Evolutionary conservation across 2,888 invertebrate species (phyloP), one percentile per base, ranked within the genome.

Genomic region (Epinotia ramella): DNA sequence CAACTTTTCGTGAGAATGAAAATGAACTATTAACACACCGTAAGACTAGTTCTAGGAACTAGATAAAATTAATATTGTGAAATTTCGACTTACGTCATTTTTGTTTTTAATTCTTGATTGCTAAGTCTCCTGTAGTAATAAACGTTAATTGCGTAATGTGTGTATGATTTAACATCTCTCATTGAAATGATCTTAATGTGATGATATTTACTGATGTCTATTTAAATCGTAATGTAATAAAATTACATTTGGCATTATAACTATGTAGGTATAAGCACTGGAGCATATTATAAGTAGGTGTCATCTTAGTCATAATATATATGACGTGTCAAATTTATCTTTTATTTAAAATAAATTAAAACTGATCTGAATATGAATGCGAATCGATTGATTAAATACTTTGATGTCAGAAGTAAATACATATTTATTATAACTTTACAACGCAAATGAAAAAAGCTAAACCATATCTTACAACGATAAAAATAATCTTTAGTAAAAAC

Each of bases 21-120:
- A 3, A n/a, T n/a, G 4, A 5, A 5, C 12, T 1, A 12, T 2
- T 53, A 53, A 53, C 53, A 7, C 53, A n/a, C 53, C 6, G 6
- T 6, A 2, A n/a, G 13, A 49, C 5, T 49, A 16, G 5, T 5
- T 4, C 5, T 53, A 53, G n/a, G 5, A n/a, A n/a, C 16, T 16
- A 49, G 13, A 4, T 3, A 5, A 62, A 63, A 20, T 20, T 0
- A 63, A 12, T 18, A n/a, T 33, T 20, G 6, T 24, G n/a, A 20
- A 56, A 63, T 28, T 28, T 33, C 11, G 66, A 53, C 16, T 67
- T 76, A 63, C 7, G 44, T 3, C 60, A 0, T 46, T 72, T 9
- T 28, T 3, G 3, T 82, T 89, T 91, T 90, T 90, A 90, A 90
- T 90, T 88, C 87, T 86, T 88, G 87, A 89, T 89, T 89, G 89